Evolutionary conservation across 2,113 vertebrate genomes (phyloP), one percentile per base, ranked within the genome.

Genomic region (Entelurus aequoreus): DNA sequence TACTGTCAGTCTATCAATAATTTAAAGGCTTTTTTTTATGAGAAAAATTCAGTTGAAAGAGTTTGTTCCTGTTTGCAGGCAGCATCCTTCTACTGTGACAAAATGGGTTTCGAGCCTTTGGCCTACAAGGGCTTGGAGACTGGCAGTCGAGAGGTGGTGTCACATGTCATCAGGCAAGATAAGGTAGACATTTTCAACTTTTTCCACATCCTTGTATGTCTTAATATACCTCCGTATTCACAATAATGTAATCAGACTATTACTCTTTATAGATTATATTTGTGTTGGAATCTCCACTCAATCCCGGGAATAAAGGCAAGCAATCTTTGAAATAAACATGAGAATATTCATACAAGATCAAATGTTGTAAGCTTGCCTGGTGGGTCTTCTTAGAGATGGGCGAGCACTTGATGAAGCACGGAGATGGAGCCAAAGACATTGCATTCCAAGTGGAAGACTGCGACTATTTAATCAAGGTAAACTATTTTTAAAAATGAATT

Each of bases 51-150:
- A 28, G 28, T 28, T 28, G 28, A 53, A 55, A 47, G 2, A 38
- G 47, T 71, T 21, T 46, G 49, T 16, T 73, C 44, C 6, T 49
- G 65, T 72, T 10, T 63, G 5, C 71, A 93, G 92, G 90, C 91
- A 15, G 87, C 92, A 13, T 66, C 62, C 2, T 93, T 80, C 82
- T 93, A 93, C 83, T 92, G 92, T 63, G 83, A 91, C 56, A 92
- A 92, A 64, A 87, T 93, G 81, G 91, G 90, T 61, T 93, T 93
- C n/a, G 87, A 93, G 61, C 67, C 80, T 52, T n/a, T 86, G 36
- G 92, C 92, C 54, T 93, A 93, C 65, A 91, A 92, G 72, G 91
- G 92, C 44, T 55, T 93, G 72, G 92, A 93, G 86, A 92, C 92
- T 0, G 90, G 90, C 59, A 90, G 84, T 62, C 71, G 92, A 47